Evolutionary conservation across 2,797 vertebrate species (phyloP).

Genomic region (Ispidina lecontei): DNA sequence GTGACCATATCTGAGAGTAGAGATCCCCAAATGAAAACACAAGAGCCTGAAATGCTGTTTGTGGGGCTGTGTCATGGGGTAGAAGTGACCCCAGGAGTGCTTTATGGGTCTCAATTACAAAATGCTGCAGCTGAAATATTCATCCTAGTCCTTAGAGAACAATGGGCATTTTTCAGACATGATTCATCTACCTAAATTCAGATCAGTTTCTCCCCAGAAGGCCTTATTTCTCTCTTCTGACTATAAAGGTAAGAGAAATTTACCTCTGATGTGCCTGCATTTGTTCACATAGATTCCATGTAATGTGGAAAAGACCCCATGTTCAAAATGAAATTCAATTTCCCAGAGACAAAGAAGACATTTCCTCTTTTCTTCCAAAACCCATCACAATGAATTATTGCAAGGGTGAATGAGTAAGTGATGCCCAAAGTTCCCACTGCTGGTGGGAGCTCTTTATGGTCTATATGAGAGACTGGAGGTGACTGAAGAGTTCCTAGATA

Average conservation of each 20-base stretch:
- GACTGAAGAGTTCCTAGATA: background rate
- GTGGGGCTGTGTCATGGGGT: background rate
- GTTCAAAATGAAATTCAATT: background rate
- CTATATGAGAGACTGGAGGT: background rate
- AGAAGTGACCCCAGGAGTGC: background rate
- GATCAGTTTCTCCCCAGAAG: constrained; percentile 37
- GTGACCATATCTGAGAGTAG: background rate
- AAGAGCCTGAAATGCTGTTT: background rate
- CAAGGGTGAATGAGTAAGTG: fast-evolving
- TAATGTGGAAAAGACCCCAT: background rate
- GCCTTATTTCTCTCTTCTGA: background rate
- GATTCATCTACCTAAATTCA: constrained; percentile 12
- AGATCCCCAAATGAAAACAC: background rate
- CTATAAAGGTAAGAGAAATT: constrained; percentile 5
- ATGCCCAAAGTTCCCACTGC: background rate
- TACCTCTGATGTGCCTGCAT: background rate
- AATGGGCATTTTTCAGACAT: constrained; percentile 20
- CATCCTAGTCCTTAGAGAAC: background rate
- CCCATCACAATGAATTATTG: background rate
- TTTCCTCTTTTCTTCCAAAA: background rate
- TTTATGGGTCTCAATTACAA: constrained; percentile 2
- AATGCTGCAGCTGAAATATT: background rate
- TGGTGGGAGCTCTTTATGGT: background rate
- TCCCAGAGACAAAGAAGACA: background rate
- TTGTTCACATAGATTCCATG: background rate